Evolutionary conservation across 2,888 invertebrate genomes (phyloP).

Genomic region (Pyrrhia umbra): DNA sequence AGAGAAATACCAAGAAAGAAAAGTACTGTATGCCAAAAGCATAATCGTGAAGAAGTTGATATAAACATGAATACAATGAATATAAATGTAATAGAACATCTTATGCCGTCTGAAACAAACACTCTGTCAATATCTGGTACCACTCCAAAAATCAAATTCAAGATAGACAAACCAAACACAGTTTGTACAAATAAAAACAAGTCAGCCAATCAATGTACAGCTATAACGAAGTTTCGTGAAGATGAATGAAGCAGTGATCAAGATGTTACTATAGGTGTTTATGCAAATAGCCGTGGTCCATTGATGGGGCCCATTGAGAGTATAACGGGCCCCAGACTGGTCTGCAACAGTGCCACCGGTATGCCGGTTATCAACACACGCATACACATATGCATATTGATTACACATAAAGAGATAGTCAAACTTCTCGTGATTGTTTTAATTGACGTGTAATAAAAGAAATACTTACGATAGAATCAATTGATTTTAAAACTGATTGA

Average conservation of each 20-base stretch:
- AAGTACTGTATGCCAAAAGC: constrained; percentile 7
- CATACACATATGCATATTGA: constrained; percentile 51
- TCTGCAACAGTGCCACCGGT: constrained; percentile 62
- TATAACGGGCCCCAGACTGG: constrained; percentile 71
- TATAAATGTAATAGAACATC: constrained; percentile 13
- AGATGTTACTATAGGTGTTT: constrained; percentile 73
- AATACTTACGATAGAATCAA: neutral
- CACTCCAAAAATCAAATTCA: constrained; percentile 16
- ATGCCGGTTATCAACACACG: constrained; percentile 40
- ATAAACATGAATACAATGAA: constrained; percentile 9
- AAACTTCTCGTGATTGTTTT: constrained; percentile 37
- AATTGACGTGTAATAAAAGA: constrained; percentile 27
- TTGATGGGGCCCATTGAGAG: constrained; percentile 78
- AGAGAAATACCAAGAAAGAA: neutral
- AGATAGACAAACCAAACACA: constrained; percentile 21
- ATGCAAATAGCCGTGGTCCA: constrained; percentile 77
- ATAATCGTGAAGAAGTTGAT: neutral
- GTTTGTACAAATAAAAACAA: constrained; percentile 43
- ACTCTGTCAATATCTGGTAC: constrained; percentile 24
- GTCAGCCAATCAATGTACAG: constrained; percentile 57
- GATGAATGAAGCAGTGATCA: constrained; percentile 65
- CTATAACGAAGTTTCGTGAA: constrained; percentile 60
- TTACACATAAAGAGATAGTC: constrained; percentile 46
- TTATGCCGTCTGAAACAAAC: constrained; percentile 22
- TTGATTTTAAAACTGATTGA: neutral